These are phyloP conservation scores for Drosophila arizonae DNA, from an alignment of 1,140 invertebrate genomes.

Conservation along the genomic window DNA sequence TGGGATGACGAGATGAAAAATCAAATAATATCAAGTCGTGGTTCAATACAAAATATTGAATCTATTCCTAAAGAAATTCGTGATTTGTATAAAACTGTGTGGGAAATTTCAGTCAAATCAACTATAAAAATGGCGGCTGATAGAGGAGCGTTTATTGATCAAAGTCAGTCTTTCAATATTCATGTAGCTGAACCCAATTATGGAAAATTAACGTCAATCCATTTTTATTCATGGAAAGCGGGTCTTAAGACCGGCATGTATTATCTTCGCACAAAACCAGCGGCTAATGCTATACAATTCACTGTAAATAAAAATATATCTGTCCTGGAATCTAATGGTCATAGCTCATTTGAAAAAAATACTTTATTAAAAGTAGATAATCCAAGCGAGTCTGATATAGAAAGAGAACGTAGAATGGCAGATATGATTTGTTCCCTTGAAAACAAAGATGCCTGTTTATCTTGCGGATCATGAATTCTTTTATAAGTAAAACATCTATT, in stretches of 20 bases:
- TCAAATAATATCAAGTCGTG: slow-evolving; percentile 94
- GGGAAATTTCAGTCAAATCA: slow-evolving; percentile 98
- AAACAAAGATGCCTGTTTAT: slow-evolving; percentile 95
- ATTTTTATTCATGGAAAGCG: slow-evolving; percentile 98
- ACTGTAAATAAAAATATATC: slow-evolving; percentile 96
- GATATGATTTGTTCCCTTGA: slow-evolving; percentile 93
- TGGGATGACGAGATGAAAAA: slow-evolving; percentile 99
- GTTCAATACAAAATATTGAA: slow-evolving; percentile 96
- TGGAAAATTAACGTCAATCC: slow-evolving; percentile 97
- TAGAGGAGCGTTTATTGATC: slow-evolving; percentile 98
- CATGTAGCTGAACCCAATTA: slow-evolving; percentile 97
- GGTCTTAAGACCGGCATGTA: slow-evolving; percentile 99
- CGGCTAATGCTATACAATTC: slow-evolving; percentile 98
- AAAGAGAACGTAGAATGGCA: slow-evolving; percentile 87
- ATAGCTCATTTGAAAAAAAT: slow-evolving; percentile 28
- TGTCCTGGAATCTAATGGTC: slow-evolving; percentile 22
- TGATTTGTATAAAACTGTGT: slow-evolving; percentile 98
- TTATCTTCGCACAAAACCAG: slow-evolving; percentile 98
- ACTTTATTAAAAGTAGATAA: slow-evolving; percentile 11
- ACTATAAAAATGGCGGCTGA: slow-evolving; percentile 99
- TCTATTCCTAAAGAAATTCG: slow-evolving; percentile 95
- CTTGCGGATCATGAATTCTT: slow-evolving; percentile 86
- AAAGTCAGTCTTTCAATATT: slow-evolving; percentile 98
- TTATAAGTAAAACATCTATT: background rate
- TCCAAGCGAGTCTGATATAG: slow-evolving; percentile 49